Conservation (phyloP, 2,113 vertebrate species). For the Sminthopsis crassicaudata region DNA sequence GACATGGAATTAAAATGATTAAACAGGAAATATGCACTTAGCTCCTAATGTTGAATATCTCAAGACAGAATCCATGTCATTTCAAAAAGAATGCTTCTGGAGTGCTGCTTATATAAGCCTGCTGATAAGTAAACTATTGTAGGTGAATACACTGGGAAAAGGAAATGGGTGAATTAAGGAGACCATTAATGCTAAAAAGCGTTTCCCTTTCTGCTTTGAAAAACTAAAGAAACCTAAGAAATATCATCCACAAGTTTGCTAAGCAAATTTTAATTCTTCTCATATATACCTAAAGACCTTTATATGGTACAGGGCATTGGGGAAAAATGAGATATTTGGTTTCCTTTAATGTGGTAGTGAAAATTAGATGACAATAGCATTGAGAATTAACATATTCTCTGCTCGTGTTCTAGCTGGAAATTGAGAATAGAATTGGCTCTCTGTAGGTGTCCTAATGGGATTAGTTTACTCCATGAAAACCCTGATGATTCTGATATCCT, state of each 20-base stretch:
- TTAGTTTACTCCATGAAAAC: background rate
- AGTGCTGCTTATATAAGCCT: conserved; percentile 72
- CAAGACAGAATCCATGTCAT: conserved; percentile 79
- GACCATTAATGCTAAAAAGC: conserved; percentile 67
- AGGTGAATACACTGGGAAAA: conserved; percentile 64
- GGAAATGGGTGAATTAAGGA: conserved; percentile 74
- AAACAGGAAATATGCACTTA: conserved; percentile 78
- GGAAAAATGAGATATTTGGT: background rate
- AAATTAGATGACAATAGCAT: conserved; percentile 38
- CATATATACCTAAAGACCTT: background rate
- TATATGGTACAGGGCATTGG: background rate
- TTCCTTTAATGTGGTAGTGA: conserved; percentile 1
- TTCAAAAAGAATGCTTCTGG: conserved; percentile 70
- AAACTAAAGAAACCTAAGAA: conserved; percentile 69
- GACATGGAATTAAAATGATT: conserved; percentile 76
- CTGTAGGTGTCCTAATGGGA: conserved; percentile 18
- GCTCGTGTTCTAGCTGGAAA: background rate
- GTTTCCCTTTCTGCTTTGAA: conserved; percentile 60
- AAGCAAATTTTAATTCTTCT: background rate
- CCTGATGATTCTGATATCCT: background rate
- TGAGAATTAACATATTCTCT: conserved; percentile 50
- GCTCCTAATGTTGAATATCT: conserved; percentile 71
- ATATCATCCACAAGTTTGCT: background rate
- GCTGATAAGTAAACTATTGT: conserved; percentile 75
- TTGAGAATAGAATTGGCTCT: conserved; percentile 41